These are phyloP conservation scores for Drosophila neotestacea DNA, from an alignment of 2,888 invertebrate genomes.

Conservation along the genomic window DNA sequence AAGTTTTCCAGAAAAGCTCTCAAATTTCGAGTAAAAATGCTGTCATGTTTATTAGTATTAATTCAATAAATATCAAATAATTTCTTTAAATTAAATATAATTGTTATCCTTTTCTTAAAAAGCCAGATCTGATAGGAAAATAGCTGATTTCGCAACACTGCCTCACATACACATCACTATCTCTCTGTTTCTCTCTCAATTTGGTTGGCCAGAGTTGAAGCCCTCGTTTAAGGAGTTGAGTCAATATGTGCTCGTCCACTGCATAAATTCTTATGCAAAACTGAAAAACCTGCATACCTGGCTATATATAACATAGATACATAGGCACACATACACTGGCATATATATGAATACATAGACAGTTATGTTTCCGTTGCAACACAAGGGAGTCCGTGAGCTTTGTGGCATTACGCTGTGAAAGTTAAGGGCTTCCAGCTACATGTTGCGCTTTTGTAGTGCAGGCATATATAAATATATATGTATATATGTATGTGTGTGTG, in stretches of 20 bases:
- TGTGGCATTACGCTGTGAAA: constrained; percentile 22
- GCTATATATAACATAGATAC: background rate
- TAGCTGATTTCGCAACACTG: background rate
- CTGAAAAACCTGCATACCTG: constrained; percentile 11
- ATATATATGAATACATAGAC: constrained; percentile 9
- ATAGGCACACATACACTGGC: constrained; percentile 1
- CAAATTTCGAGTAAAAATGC: no score
- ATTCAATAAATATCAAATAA: no score
- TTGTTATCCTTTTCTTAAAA: no score
- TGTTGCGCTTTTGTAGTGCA: constrained; percentile 54
- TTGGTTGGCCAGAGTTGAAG: constrained; percentile 7
- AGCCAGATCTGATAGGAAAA: no score
- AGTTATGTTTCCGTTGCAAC: constrained; percentile 17
- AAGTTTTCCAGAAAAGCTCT: no score
- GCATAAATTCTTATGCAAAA: constrained; percentile 35
- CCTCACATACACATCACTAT: background rate
- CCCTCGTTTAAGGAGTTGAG: constrained; percentile 25
- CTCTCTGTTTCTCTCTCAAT: background rate
- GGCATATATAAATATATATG: constrained; percentile 12
- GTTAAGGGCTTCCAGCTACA: constrained; percentile 43
- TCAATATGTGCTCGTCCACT: constrained; percentile 21
- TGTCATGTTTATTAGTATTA: no score
- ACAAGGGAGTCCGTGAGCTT: constrained; percentile 1
- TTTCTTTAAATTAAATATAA: no score
- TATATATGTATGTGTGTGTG: constrained; percentile 10